These are phyloP conservation scores for Siniperca undulata DNA, from an alignment of 2,797 vertebrate genomes.

Conservation along the genomic window DNA sequence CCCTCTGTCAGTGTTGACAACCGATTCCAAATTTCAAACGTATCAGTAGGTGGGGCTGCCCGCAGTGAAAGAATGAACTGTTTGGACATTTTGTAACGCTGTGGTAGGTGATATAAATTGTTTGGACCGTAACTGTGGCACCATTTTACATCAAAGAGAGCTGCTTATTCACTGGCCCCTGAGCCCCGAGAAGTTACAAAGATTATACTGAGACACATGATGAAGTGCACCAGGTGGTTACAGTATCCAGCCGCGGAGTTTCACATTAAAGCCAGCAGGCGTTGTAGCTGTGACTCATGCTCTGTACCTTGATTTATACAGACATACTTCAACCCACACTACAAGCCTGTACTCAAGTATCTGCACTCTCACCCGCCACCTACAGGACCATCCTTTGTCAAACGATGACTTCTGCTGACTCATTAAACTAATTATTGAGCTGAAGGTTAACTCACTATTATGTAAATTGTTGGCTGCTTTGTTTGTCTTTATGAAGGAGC, in stretches of 20 bases:
- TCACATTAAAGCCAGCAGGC: slow-evolving; percentile 55
- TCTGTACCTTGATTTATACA: slow-evolving; percentile 30
- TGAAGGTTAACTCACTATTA: background rate
- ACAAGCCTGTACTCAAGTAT: background rate
- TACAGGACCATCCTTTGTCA: slow-evolving; percentile 27
- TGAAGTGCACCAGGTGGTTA: slow-evolving; percentile 48
- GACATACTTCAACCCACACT: slow-evolving; percentile 18
- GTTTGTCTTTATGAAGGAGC: background rate
- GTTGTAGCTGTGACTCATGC: slow-evolving; percentile 57
- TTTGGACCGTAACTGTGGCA: slow-evolving; percentile 30
- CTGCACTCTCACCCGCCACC: slow-evolving; percentile 8
- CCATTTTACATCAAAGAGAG: slow-evolving; percentile 25
- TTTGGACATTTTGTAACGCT: slow-evolving; percentile 13
- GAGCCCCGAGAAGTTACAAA: slow-evolving; percentile 2
- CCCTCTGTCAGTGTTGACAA: slow-evolving; percentile 9
- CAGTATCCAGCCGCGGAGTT: slow-evolving; percentile 24
- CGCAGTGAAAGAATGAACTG: slow-evolving; percentile 23
- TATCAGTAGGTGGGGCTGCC: slow-evolving; percentile 15
- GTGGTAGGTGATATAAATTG: slow-evolving; percentile 25
- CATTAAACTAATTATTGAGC: slow-evolving; percentile 44
- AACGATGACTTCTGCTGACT: slow-evolving; percentile 22
- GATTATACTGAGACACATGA: slow-evolving; percentile 28
- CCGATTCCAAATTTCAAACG: slow-evolving; percentile 22
- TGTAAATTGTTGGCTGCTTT: background rate
- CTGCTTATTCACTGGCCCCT: slow-evolving; percentile 11